A percentile compares a stretch with the other conserved stretches of the same genome.
Evolutionary conservation across 2,888 invertebrate species (phyloP).

Genomic region (Eilema sororculum): DNA sequence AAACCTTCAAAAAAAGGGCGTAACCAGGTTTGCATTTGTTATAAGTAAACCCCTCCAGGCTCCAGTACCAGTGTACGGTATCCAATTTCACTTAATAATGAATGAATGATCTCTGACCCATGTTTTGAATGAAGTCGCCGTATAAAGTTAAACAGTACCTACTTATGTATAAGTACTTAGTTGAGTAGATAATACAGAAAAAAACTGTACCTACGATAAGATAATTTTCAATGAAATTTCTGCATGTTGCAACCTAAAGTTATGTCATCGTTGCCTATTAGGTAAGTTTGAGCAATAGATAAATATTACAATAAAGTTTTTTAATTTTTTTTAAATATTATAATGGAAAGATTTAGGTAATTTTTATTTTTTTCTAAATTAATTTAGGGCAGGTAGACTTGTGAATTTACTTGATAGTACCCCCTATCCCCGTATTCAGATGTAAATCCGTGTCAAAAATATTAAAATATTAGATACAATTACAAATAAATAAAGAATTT

Average conservation of each 20-base stretch:
- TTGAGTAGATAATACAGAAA: too few species aligned
- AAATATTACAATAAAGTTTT: not conserved
- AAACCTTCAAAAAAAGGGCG: not conserved
- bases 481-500: too few species aligned
- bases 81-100: not conserved
- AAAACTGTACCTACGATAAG: too few species aligned
- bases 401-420: not conserved
- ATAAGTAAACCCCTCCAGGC: not conserved
- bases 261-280: too few species aligned
- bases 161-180: not conserved
- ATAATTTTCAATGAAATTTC: too few species aligned
- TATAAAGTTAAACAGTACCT: not conserved
- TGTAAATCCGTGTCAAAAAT: too few species aligned
- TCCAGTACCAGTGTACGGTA: not conserved
- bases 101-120: not conserved
- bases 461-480: too few species aligned
- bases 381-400: not conserved
- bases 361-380: not conserved
- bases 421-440: too few species aligned
- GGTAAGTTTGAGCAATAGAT: not conserved
- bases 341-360: not conserved
- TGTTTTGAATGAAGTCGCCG: not conserved
- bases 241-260: too few species aligned
- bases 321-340: not conserved
- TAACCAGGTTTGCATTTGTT: not conserved